Evolutionary conservation across 2,888 invertebrate species (phyloP).

Genomic region (Stenoptilia bipunctidactyla): DNA sequence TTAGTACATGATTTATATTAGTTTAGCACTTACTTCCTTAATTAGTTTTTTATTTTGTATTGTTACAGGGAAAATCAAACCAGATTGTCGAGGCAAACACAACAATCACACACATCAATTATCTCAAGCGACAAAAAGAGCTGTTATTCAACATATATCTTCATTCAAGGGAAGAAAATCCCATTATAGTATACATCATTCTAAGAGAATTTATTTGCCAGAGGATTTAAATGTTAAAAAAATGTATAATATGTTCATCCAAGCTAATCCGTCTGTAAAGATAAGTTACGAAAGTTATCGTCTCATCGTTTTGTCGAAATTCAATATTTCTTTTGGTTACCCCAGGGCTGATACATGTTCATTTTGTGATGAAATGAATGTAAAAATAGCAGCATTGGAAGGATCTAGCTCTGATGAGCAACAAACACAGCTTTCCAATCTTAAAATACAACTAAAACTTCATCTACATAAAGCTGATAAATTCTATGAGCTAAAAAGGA

Average conservation of each 20-base stretch:
- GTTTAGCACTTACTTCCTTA: neutral
- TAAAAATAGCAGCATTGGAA: neutral
- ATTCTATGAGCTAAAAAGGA: neutral
- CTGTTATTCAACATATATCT: too few relatives aligned
- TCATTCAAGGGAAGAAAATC: too few relatives aligned
- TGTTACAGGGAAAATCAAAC: too few relatives aligned
- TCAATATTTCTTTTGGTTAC: neutral
- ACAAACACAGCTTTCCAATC: neutral
- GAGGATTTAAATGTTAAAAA: slow-evolving; percentile 4
- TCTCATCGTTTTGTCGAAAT: neutral
- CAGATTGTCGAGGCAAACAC: too few relatives aligned
- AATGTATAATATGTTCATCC: neutral
- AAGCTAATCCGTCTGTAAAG: neutral
- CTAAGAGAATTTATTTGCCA: neutral
- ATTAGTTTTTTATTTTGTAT: neutral
- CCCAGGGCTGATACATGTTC: neutral
- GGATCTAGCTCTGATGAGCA: slow-evolving; percentile 1
- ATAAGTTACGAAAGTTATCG: neutral
- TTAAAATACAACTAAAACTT: neutral
- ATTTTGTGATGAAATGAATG: neutral
- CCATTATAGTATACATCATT: too few relatives aligned
- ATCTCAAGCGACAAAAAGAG: too few relatives aligned
- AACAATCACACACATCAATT: too few relatives aligned
- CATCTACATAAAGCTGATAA: neutral
- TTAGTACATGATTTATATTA: too few relatives aligned